Base-by-base conservation (phyloP, 1,140 invertebrate genomes). In the Lepidotrigona ventralis region DNA sequence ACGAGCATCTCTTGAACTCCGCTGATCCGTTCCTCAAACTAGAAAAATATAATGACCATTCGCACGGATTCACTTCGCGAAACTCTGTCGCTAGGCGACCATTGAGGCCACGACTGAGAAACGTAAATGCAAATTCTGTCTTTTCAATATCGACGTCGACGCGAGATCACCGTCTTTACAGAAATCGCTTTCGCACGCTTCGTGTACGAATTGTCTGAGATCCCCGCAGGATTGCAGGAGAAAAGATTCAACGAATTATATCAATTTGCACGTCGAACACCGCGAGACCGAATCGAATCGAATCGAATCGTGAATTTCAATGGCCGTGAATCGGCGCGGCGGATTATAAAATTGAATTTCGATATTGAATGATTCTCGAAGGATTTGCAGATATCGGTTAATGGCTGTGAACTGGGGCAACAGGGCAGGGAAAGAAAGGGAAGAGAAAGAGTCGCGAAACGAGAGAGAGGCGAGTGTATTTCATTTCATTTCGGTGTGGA, bases 21-120 rank as follows among this genome's bases (percentile, higher is more conserved):
- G 46, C 26, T 46, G 76, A 72, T 79, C 75, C 69, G 69, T 81
- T 64, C 64, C n/a, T 81, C 63, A 84, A 86, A 86, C 87, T 89
- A 88, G 86, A 86, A 86, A 88, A 88, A 88, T 86, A 0, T 46
- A 46, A 8, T 3, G 33, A 88, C 87, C 79, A 79, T 86, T 86
- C 85, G 68, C 79, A 46, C 81, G 79, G 87, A 88, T 33, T 88
- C 87, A 81, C 29, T 29, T 78, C 85, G 84, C 79, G 71, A 82
- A 87, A 87, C 60, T 19, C 68, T 29, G 77, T 56, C 39, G 33
- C 54, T 33, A 26, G 69, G 46, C 74, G 68, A 84, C 81, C 33
- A 33, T 33, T 3, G n/a, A n/a, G 33, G 33, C 33, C 33, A 33
- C 33, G 75, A 64, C 76, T n/a, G 39, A 17, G 74, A 79, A 83